Evolutionary conservation across 2,113 vertebrate species (phyloP), one percentile per base, ranked within the genome.

Genomic region (Gobiocypris rarus): DNA sequence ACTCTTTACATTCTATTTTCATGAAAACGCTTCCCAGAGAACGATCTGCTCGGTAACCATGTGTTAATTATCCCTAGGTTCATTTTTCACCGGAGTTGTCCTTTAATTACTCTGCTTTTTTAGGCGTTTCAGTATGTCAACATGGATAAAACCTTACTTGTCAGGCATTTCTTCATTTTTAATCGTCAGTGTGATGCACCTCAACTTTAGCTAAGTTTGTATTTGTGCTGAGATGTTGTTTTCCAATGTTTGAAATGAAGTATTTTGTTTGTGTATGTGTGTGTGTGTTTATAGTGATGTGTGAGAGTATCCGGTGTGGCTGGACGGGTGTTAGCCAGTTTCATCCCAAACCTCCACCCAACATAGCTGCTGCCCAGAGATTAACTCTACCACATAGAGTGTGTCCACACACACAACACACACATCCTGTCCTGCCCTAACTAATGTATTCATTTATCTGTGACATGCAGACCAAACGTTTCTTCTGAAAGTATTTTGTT

Each of bases 341-440:
- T 63, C 75, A 79, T 69, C 61, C 59, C 54, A 28, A 67, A 86
- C 61, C 75, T 83, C 78, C 83, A 73, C 81, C 38, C 85, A 79
- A 67, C 9, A 81, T 86, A 84, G 76, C 91, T 93, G 92, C 86
- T 88, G 88, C 86, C 77, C 83, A 85, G 87, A 92, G 92, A 93
- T 93, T 93, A 92, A 90, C 88, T 85, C 87, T 52, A 85, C 83
- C 91, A 88, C 90, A 88, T 86, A 90, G 87, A 50, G 54, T 13
- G 38, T 48, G 59, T 80, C 59, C 78, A 74, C 84, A 75, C 56
- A 43, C 71, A 34, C 58, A 71, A 41, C 50, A 67, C 77, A 83
- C 34, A 75, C 58, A 65, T 80, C 77, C 77, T 65, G 77, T 59
- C 70, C 77, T 48, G 59, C 77, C 43, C 41, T 80, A 48, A 80